Evolutionary conservation across 1,140 invertebrate genomes (phyloP), one percentile per base, ranked within the genome.

Genomic region (Gryllus bimaculatus): DNA sequence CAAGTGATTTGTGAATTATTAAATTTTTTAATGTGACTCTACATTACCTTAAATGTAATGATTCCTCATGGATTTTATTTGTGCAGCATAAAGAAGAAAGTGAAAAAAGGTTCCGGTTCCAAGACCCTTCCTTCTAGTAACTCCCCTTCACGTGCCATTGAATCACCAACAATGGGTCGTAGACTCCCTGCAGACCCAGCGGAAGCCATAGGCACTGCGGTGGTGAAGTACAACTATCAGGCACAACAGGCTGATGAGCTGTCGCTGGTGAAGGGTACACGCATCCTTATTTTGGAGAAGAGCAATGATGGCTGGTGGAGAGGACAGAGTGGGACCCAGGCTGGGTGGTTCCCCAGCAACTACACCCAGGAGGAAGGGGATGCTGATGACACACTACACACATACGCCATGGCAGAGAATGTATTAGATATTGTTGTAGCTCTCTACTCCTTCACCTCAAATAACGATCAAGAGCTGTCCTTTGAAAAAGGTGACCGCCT

Each of bases 271-370:
- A 96, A 95, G 88, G 97, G 97, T 80, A 94, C 94, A 48, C 88
- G 94, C 82, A 96, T 99, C 79, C 89, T 96, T 79, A 99, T 99
- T 81, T 87, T 99, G 80, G 98, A 99, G 87, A 99, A 99, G 87
- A 98, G 96, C 82, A 98, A 96, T 81, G 98, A 99, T 89, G 98
- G 98, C 48, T 99, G 98, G 98, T 99, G 98, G 98, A 91, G 97
- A 84, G 98, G 98, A 48, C 94, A 96, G 88, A 95, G 91, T 86
- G 92, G 89, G 84, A 92, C 88, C 83, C 90, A 88, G 82, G 92
- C 91, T 82, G 98, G 98, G 80, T 93, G 98, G 98, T 99, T 99
- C 87, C 98, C 98, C 21, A 97, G 96, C 73, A 99, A 99, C 88
- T 99, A 99, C 87, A 97, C 96, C 76, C 94, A 96, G 85, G 94